Base-by-base conservation (phyloP, 2,113 vertebrate genomes). In the Daubentonia madagascariensis region DNA sequence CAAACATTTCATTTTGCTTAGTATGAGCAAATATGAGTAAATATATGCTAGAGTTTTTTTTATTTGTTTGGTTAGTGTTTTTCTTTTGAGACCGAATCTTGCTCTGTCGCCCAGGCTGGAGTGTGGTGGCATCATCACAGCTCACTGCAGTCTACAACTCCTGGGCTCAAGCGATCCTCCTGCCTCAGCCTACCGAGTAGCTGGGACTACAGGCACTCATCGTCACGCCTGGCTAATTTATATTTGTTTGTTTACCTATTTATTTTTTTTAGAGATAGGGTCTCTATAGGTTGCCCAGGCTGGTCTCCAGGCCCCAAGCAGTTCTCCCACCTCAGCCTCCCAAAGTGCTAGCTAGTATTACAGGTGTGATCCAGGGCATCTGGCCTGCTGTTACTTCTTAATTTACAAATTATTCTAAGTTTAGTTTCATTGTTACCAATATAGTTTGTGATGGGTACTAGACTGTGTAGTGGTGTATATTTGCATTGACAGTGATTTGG, bases 1-100 rank as follows among this genome's bases (percentile, higher is more conserved):
- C n/a, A 68, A 85, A 97, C 25, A 81, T 75, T 94, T 57, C n/a
- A 67, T 93, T 88, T 92, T 89, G 75, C 25, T 85, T n/a, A n/a
- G n/a, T n/a, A n/a, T n/a, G n/a, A n/a, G n/a, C n/a, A n/a, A n/a
- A n/a, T 23, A 8, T 59, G 28, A 86, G 23, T 95, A 87, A 92
- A 73, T 73, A 72, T 0, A 88, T 28, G 25, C 8, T 80, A 40
- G 25, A 52, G 1, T 59, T 85, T 90, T 92, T 91, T 17, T 63
- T 63, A 63, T 63, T 30, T 86, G 18, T 92, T 90, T 83, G 25
- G 70, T 61, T 63, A 63, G 61, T 3, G 3, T 28, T 75, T 45
- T 45, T 25, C 30, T 28, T 30, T 63, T 63, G 23, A 73, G 72
- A 45, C 40, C 28, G 11, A 23, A 14, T 73, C 72, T 73, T 1